Evolutionary conservation across 2,888 invertebrate genomes (phyloP).

Genomic region (Prenolepis imparis): DNA sequence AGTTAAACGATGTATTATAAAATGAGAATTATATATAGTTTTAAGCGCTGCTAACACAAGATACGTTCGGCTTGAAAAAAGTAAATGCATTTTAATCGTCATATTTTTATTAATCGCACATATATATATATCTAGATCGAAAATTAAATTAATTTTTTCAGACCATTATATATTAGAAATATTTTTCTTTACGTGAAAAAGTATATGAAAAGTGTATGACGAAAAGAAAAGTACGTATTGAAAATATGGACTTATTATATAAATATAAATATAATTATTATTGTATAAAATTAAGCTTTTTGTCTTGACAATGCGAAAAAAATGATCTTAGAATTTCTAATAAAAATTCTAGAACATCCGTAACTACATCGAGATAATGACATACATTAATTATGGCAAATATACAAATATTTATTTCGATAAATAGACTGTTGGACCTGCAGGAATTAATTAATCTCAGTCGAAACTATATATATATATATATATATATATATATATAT

Average conservation of each 20-base stretch:
- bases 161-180: not conserved
- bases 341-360: not conserved
- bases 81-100: conserved; percentile 35
- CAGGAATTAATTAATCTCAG: conserved; percentile 10
- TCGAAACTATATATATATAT: not conserved
- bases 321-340: not conserved
- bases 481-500: too few relatives aligned
- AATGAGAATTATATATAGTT: conserved; percentile 21
- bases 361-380: not conserved
- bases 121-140: not conserved
- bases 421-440: not conserved
- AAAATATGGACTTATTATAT: not conserved
- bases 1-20: conserved; percentile 12
- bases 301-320: not conserved
- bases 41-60: not conserved
- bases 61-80: conserved; percentile 8
- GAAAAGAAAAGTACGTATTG: not conserved
- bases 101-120: conserved; percentile 10
- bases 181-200: not conserved
- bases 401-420: not conserved
- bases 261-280: not conserved
- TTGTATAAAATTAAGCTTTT: not conserved
- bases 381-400: not conserved
- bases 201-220: not conserved
- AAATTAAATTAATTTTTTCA: conserved; percentile 30